These are phyloP conservation scores for Troilus luridus DNA, from an alignment of 2,888 invertebrate species.

Conservation along the genomic window DNA sequence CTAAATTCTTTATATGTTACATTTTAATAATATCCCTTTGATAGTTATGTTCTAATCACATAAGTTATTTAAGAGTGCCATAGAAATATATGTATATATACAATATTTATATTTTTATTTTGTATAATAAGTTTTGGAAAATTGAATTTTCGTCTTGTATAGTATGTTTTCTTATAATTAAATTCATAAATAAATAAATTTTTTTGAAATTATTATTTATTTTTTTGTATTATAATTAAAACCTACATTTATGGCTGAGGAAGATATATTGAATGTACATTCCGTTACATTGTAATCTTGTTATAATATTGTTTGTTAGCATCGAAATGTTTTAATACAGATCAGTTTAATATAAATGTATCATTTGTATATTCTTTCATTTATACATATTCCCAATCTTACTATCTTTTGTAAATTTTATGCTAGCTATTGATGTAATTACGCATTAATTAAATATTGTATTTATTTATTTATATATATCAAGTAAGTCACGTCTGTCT, in stretches of 20 bases:
- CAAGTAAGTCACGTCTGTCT: no score
- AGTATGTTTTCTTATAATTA: not conserved
- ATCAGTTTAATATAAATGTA: not conserved
- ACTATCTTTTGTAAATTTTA: no score
- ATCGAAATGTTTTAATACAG: constrained; percentile 3
- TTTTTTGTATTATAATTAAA: no score
- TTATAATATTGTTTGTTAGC: not conserved
- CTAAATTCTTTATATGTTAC: not conserved
- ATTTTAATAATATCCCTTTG: not conserved
- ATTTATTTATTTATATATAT: no score
- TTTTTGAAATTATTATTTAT: no score
- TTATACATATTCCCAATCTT: not conserved
- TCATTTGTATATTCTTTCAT: not conserved
- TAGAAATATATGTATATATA: not conserved
- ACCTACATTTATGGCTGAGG: not conserved
- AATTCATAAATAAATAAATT: not conserved
- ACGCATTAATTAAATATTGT: no score
- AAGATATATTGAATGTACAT: not conserved
- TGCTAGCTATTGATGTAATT: no score
- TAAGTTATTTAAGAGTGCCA: not conserved
- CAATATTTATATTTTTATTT: not conserved
- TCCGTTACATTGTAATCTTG: not conserved
- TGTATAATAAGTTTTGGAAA: not conserved
- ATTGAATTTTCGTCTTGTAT: not conserved
- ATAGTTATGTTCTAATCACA: not conserved